A percentile compares a stretch with the other conserved stretches of the same genome.
These are phyloP conservation scores for Megaceryle torquata DNA, from an alignment of 2,113 vertebrate genomes.

Conservation along the genomic window DNA sequence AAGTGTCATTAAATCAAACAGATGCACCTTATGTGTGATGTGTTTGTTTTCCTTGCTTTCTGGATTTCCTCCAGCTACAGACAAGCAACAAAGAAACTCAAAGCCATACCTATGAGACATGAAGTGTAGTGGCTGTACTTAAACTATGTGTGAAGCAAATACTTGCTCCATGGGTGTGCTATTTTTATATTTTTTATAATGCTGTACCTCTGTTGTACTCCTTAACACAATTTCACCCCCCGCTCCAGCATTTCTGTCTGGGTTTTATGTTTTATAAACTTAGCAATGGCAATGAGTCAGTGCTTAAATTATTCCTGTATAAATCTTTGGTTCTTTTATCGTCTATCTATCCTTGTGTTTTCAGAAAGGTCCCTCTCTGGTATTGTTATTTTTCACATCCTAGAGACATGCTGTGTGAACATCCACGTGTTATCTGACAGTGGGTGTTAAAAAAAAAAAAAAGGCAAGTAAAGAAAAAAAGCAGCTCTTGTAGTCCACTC, in stretches of 20 bases:
- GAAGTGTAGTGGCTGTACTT: neutral
- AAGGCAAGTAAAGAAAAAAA: neutral
- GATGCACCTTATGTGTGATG: rapidly evolving
- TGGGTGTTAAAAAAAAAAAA: neutral
- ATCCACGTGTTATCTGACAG: neutral
- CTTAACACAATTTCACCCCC: neutral
- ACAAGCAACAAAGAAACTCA: neutral
- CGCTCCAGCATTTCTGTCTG: neutral
- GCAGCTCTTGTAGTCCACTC: neutral
- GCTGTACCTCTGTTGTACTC: neutral
- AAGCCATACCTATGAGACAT: neutral
- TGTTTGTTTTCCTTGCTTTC: conserved; percentile 30
- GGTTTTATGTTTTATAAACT: conserved; percentile 26
- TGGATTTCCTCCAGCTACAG: conserved; percentile 11
- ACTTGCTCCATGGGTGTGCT: neutral
- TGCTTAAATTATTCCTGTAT: conserved; percentile 21
- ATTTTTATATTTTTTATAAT: neutral
- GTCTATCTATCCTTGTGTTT: neutral
- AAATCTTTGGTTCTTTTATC: neutral
- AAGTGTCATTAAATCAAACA: neutral
- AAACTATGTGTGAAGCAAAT: neutral
- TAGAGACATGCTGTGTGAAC: neutral
- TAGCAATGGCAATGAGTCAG: conserved; percentile 18
- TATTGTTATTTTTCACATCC: conserved; percentile 17
- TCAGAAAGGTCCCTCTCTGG: neutral